A percentile compares a stretch with the other conserved stretches of the same genome.
Evolutionary conservation across 2,888 invertebrate species (phyloP).

Genomic region (Nymphalis c-album): DNA sequence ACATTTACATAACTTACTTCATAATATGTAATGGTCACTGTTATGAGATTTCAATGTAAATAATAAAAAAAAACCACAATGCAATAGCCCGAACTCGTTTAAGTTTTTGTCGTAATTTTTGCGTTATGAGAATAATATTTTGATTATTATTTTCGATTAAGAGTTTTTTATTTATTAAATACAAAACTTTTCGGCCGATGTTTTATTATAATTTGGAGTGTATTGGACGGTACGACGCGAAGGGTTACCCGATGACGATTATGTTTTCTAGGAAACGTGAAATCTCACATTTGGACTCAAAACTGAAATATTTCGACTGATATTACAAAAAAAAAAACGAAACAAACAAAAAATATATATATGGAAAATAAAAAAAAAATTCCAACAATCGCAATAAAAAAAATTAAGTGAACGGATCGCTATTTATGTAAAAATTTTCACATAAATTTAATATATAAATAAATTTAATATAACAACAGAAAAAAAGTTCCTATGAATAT

Average conservation of each 20-base stretch:
- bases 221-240: constrained; percentile 64
- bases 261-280: constrained; percentile 77
- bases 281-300: constrained; percentile 50
- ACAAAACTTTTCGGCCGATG: constrained; percentile 73
- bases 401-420: constrained; percentile 76
- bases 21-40: constrained; percentile 40
- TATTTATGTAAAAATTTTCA: constrained; percentile 80
- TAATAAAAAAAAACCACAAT: constrained; percentile 64
- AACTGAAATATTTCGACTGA: constrained; percentile 53
- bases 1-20: constrained; percentile 29
- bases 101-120: constrained; percentile 63
- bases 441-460: constrained; percentile 76
- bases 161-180: constrained; percentile 59
- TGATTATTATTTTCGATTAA: constrained; percentile 49
- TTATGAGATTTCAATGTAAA: constrained; percentile 59
- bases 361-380: constrained; percentile 41
- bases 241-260: constrained; percentile 66
- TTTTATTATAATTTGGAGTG: constrained; percentile 65
- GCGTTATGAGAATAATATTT: constrained; percentile 55
- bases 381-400: constrained; percentile 57
- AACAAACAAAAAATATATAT: neutral
- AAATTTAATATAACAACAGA: constrained; percentile 81
- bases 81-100: constrained; percentile 80
- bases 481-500: constrained; percentile 81
- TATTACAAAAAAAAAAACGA: constrained; percentile 52